Base-by-base conservation (phyloP, 2,888 invertebrate species). In the Drosophila pegasa region DNA sequence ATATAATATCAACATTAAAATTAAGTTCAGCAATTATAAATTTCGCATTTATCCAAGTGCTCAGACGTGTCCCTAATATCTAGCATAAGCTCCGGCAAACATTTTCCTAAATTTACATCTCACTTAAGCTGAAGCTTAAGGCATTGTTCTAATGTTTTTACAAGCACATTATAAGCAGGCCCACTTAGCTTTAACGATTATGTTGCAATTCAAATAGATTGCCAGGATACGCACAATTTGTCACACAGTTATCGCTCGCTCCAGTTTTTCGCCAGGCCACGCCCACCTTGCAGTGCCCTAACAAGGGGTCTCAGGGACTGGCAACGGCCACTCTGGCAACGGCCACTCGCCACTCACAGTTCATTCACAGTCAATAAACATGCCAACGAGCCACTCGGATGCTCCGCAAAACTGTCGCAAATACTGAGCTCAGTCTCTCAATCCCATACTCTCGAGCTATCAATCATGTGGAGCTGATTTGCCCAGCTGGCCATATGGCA, bases 121-220 rank as follows among this genome's bases (percentile, higher is more conserved):
- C 22, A 59, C 31, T 66, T 65, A 55, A 73, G 59, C 20, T 31
- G 37, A 29, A 27, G 68, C 25, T 14, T 1, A 4, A 64, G n/a
- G 18, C 68, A 38, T 64, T 18, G 1, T 18, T 43, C 16, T 37
- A 59, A 55, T 43, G 63, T 8, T 40, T 14, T 33, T 47, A 14
- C 3, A 16, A 43, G 43, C 43, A 43, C 14, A 48, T 75, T 22
- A 57, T 31, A 43, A 37, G 52, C 31, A 43, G 38, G 54, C 38
- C 47, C 79, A 78, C 54, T 74, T 78, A 79, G 43, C 29, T 69
- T 75, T 75, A 63, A 75, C 75, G 74, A 78, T 74, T 48, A 78
- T 74, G 74, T 69, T 69, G 48, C 70, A 18, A 54, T 79, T 62
- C 79, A 75, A 78, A 68, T 59, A 69, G 75, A 74, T 56, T 31